Base-by-base conservation (phyloP, 2,888 invertebrate genomes). In the Diarsia rubi region DNA sequence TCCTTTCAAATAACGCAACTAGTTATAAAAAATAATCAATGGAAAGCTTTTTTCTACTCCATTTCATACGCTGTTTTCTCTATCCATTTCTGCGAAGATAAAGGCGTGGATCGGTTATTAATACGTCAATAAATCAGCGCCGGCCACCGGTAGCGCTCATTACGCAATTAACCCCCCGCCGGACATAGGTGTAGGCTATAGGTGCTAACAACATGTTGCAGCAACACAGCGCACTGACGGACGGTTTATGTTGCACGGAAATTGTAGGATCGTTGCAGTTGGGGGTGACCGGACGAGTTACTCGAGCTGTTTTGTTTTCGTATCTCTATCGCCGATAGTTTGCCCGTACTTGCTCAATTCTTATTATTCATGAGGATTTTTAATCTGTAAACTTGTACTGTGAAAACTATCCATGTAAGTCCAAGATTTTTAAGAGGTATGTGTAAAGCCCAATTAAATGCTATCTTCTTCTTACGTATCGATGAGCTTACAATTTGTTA, bases 181-280 rank as follows among this genome's bases (percentile, higher is more conserved):
- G 67, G 63, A 72, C 79, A n/a, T n/a, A n/a, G n/a, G n/a, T n/a
- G n/a, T n/a, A 14, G 57, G 14, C 67, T 62, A 49, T 27, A 72
- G 47, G 78, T 62, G 47, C 64, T 54, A 70, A 57, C 49, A 78
- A 75, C 78, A 37, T 69, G 65, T 77, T 77, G 65, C 65, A 42
- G 57, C 59, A 0, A 54, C 45, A 5, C 59, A 5, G 9, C 16
- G 6, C 44, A 5, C 12, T 9, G 19, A 14, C 21, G 14, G 21
- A 19, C 37, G 31, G 60, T n/a, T 37, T 62, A n/a, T 19, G 49
- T 60, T 31, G 49, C 44, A 24, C 16, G 44, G 44, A 64, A 37
- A 59, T 69, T 59, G 24, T 49, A 64, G 49, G 24, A 14, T 64
- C 49, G 14, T n/a, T 27, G 49, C 24, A 27, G 24, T 16, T n/a